Evolutionary conservation across 2,797 vertebrate genomes (phyloP), one percentile per base, ranked within the genome.

Genomic region (Tarsius wallacei): DNA sequence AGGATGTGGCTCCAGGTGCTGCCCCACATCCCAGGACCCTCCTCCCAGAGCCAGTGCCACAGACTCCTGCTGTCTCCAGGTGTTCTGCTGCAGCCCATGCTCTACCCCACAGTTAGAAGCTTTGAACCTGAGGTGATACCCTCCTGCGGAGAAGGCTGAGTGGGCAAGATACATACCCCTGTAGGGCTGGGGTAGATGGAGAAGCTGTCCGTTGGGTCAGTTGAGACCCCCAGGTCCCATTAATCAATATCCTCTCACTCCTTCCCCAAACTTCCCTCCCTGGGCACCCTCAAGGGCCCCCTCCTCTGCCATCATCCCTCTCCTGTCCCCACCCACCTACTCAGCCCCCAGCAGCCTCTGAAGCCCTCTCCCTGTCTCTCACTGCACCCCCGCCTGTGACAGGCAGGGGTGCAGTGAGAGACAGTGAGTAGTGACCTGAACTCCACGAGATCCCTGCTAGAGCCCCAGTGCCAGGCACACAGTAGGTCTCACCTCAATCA

Each of bases 381-480:
- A 11, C 68, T 42, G 68, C 6, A 31, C 63, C 14, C 28, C 22
- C 19, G 4, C 33, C 21, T 13, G n/a, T 42, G 33, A 12, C 33
- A 36, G 13, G 26, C 26, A 9, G 31, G 19, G 42, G 28, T 49
- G 19, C 4, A 36, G 21, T 51, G 33, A 42, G 42, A 42, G 42
- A 42, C 42, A 42, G 42, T 4, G 42, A 42, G 42, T 42, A 42
- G 42, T 63, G 36, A 80, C 33, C 68, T 10, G 47, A 90, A n/a
- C 24, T 80, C 88, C 0, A 1, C 0, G 28, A 59, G 53, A 6
- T 7, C 68, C 78, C 8, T 6, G 24, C 47, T 19, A 6, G 0
- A 26, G 51, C 31, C 68, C 57, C 19, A 31, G 57, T 0, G 15
- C 28, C 31, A 13, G 64, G 21, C 14, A 42, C 61, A 1, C 0